Conservation (phyloP, 2,888 invertebrate species). For the Apotomis capreana region DNA sequence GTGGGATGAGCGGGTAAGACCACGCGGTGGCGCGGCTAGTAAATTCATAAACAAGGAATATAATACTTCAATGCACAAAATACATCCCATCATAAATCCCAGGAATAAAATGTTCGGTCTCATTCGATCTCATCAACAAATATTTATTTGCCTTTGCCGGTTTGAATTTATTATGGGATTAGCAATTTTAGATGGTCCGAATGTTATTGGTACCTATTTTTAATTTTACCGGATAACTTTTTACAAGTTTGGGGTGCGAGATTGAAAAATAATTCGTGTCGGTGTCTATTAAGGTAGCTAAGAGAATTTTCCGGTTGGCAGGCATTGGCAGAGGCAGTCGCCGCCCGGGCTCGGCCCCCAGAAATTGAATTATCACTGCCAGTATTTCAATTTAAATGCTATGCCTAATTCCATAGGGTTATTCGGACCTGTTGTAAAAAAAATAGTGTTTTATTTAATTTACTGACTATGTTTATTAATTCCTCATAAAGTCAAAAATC, state of each 20-base stretch:
- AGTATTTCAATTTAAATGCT: slow-evolving; percentile 78
- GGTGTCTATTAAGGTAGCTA: slow-evolving; percentile 49
- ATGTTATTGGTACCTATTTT: slow-evolving; percentile 17
- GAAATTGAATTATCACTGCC: slow-evolving; percentile 73
- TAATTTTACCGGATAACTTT: slow-evolving; percentile 24
- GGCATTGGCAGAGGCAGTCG: slow-evolving; percentile 48
- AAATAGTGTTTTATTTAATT: too few species aligned
- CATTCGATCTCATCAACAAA: too few species aligned
- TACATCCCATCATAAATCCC: too few species aligned
- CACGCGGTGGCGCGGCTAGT: too few species aligned
- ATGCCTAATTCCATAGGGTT: slow-evolving; percentile 67
- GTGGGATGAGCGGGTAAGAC: too few species aligned
- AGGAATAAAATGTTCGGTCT: too few species aligned
- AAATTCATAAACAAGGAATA: too few species aligned
- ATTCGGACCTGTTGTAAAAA: slow-evolving; percentile 21
- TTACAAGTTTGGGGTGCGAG: slow-evolving; percentile 36
- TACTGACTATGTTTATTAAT: too few species aligned
- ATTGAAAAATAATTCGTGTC: slow-evolving; percentile 46
- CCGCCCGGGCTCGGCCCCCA: slow-evolving; percentile 66
- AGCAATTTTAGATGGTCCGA: neutral
- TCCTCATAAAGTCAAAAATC: too few species aligned
- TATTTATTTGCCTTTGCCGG: too few species aligned
- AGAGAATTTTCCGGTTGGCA: slow-evolving; percentile 52
- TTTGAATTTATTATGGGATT: too few species aligned
- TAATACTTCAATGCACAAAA: too few species aligned